Conservation (phyloP, 2,113 vertebrate species). For the Neolamprologus fasciatus region DNA sequence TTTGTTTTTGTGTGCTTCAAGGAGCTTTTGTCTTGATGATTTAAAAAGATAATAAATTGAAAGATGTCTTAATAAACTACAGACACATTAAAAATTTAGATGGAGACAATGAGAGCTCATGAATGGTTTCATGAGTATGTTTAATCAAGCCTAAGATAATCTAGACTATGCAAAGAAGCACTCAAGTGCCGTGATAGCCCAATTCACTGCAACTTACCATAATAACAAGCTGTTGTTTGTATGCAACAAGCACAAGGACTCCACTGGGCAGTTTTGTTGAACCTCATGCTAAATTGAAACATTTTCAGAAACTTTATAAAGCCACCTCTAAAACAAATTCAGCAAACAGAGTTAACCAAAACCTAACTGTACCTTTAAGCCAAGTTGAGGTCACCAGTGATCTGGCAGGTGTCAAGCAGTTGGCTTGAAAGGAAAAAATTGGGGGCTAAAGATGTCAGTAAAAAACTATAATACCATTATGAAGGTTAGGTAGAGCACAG, state of each 20-base stretch:
- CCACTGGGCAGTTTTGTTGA: neutral
- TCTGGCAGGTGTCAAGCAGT: neutral
- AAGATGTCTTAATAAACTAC: neutral
- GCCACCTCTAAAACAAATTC: neutral
- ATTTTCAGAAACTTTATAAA: neutral
- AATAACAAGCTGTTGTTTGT: neutral
- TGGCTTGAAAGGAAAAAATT: neutral
- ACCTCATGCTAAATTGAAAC: neutral
- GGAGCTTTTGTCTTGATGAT: neutral
- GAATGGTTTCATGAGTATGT: neutral
- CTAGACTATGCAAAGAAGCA: neutral
- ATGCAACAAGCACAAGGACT: neutral
- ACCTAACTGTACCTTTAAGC: neutral
- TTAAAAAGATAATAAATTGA: neutral
- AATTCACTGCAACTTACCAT: neutral
- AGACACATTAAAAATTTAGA: neutral
- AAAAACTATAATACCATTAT: neutral
- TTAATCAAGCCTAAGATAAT: neutral
- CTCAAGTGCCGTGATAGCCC: neutral
- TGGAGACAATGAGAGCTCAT: neutral
- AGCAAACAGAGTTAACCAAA: neutral
- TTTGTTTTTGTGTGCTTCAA: neutral
- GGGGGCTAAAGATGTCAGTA: neutral
- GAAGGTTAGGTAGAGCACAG: neutral
- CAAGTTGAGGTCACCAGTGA: neutral